These are phyloP conservation scores for Taenaris catops DNA, from an alignment of 2,888 invertebrate genomes.

Conservation along the genomic window DNA sequence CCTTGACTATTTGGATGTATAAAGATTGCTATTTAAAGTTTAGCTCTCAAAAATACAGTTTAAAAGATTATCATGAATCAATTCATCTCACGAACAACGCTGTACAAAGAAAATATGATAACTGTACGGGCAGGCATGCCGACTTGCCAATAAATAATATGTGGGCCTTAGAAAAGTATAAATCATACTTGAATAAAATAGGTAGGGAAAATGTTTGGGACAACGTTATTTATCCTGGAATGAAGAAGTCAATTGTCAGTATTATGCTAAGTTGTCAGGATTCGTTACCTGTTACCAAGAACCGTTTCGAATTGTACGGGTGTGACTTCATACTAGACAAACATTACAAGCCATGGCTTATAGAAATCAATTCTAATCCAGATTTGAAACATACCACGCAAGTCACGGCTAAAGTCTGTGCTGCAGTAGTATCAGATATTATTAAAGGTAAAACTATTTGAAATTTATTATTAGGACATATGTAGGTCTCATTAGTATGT, in stretches of 20 bases:
- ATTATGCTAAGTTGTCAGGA: conserved; percentile 89
- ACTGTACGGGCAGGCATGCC: conserved; percentile 70
- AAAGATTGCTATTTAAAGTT: conserved; percentile 91
- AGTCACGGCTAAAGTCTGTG: conserved; percentile 91
- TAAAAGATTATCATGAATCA: conserved; percentile 89
- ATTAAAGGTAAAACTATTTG: conserved; percentile 85
- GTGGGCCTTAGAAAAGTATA: conserved; percentile 90
- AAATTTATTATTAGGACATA: neutral
- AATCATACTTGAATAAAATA: conserved; percentile 77
- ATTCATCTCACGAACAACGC: conserved; percentile 94
- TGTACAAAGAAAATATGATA: conserved; percentile 87
- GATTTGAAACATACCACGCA: conserved; percentile 90
- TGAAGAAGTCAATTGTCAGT: conserved; percentile 90
- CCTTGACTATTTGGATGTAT: conserved; percentile 92
- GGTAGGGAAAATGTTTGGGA: conserved; percentile 84
- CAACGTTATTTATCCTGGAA: conserved; percentile 88
- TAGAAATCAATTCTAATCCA: conserved; percentile 96
- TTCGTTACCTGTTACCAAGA: conserved; percentile 82
- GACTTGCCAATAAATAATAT: conserved; percentile 88
- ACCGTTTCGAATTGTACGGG: conserved; percentile 94
- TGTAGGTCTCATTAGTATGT: no score
- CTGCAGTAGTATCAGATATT: conserved; percentile 89
- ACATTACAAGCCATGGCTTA: conserved; percentile 91
- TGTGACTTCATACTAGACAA: conserved; percentile 95
- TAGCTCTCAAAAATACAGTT: conserved; percentile 89